These are phyloP conservation scores for Palythoa caribaeorum DNA, from an alignment of 92 coral and sea anemone genomes.

Conservation along the genomic window DNA sequence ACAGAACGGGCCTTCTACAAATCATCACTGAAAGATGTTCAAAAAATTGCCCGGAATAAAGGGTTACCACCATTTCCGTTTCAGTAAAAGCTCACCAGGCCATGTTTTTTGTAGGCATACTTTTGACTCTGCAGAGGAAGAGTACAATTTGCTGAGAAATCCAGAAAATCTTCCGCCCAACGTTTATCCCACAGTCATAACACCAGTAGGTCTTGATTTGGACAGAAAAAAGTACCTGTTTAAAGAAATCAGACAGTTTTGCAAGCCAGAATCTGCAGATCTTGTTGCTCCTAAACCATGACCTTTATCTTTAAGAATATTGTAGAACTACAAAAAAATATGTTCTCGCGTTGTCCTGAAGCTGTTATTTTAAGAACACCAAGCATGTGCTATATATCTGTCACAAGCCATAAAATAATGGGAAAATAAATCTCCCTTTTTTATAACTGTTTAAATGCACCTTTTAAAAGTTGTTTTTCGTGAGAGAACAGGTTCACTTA, in stretches of 20 bases:
- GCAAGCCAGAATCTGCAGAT: slow-evolving; percentile 50
- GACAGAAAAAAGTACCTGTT: slow-evolving; percentile 25
- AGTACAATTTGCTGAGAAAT: slow-evolving; percentile 7
- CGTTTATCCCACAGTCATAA: slow-evolving; percentile 27
- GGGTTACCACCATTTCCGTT: too few relatives aligned
- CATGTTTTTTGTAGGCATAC: slow-evolving; percentile 7
- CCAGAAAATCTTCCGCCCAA: slow-evolving; percentile 38
- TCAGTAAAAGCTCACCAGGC: too few relatives aligned
- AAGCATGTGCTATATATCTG: too few relatives aligned
- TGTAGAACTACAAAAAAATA: background rate
- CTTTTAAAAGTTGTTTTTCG: too few relatives aligned
- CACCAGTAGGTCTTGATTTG: slow-evolving; percentile 5
- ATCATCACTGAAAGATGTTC: background rate
- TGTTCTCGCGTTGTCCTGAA: too few relatives aligned
- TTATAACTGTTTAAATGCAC: too few relatives aligned
- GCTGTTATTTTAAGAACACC: too few relatives aligned
- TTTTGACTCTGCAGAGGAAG: background rate
- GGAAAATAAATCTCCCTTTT: too few relatives aligned
- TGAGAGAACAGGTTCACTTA: too few relatives aligned
- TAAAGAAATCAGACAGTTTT: slow-evolving; percentile 42
- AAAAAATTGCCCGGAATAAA: too few relatives aligned
- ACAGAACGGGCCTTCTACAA: background rate
- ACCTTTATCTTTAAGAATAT: background rate
- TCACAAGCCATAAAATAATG: too few relatives aligned
- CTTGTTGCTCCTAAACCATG: slow-evolving; percentile 35